A percentile compares a stretch with the other conserved stretches of the same genome.
Conservation (phyloP, 2,888 invertebrate species). For the Phlogophora meticulosa region DNA sequence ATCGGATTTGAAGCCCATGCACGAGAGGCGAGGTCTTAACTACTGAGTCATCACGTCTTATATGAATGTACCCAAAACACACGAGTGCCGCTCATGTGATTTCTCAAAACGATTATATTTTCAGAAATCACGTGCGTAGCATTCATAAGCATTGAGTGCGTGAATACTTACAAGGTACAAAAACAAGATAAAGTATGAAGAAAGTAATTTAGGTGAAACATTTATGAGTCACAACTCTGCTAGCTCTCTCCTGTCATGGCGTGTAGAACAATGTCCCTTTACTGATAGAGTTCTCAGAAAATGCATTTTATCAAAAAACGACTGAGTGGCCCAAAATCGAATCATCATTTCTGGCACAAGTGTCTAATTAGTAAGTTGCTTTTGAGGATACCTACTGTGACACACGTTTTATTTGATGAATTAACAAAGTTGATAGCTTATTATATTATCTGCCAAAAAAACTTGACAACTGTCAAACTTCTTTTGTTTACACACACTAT, state of each 20-base stretch:
- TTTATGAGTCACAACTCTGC: conserved; percentile 33
- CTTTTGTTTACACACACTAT: no score
- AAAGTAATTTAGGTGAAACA: conserved; percentile 27
- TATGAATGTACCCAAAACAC: neutral
- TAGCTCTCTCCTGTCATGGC: conserved; percentile 8
- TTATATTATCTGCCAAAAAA: no score
- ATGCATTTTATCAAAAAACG: conserved; percentile 30
- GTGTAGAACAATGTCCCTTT: conserved; percentile 21
- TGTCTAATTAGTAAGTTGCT: neutral
- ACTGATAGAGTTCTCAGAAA: conserved; percentile 60
- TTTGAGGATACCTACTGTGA: neutral
- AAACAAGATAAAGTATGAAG: conserved; percentile 11
- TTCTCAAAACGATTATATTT: no score
- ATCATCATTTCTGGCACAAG: conserved; percentile 8
- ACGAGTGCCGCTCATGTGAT: conserved; percentile 2
- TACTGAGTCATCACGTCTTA: no score
- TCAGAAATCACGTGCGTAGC: neutral
- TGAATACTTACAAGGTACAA: neutral
- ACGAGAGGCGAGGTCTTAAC: no score
- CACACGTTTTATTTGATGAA: no score
- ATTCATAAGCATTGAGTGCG: no score
- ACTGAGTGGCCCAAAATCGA: conserved; percentile 17
- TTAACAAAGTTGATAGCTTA: neutral
- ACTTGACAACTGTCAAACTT: no score
- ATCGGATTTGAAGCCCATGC: no score